Conservation (phyloP, 2,113 vertebrate genomes). For the Numida meleagris region DNA sequence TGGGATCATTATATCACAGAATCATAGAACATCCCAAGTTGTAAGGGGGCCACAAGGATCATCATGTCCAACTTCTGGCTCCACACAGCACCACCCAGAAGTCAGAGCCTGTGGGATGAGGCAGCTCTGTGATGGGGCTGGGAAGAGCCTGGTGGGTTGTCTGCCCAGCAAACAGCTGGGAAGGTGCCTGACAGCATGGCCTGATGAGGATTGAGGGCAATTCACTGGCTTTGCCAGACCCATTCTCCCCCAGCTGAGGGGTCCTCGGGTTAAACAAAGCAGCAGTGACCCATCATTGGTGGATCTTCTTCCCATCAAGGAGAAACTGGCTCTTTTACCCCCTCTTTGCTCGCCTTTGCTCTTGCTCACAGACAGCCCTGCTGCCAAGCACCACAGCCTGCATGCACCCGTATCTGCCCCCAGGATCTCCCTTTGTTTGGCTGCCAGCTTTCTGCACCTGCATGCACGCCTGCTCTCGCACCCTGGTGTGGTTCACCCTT, state of each 20-base stretch:
- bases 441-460: constrained; percentile 68
- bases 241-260: not conserved
- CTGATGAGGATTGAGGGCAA: not conserved
- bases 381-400: not conserved
- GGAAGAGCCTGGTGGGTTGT: not conserved
- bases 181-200: not conserved
- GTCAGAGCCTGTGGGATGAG: no score
- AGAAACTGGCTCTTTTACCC: not conserved
- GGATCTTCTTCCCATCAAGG: not conserved
- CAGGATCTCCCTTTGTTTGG: constrained; percentile 57
- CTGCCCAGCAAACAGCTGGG: not conserved
- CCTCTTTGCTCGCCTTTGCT: not conserved
- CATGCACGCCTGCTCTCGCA: not conserved
- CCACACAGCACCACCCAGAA: no score
- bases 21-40: no score
- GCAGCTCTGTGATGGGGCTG: not conserved
- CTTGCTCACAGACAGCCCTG: not conserved
- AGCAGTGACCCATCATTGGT: accelerated
- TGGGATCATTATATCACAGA: no score
- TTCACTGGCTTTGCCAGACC: not conserved
- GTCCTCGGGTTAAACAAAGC: not conserved
- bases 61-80: no score
- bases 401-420: not conserved
- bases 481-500: not conserved
- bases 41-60: no score